A percentile compares a stretch with the other conserved stretches of the same genome.
These are phyloP conservation scores for Apogon hyalosoma DNA, from an alignment of 2,797 vertebrate species.

Conservation along the genomic window DNA sequence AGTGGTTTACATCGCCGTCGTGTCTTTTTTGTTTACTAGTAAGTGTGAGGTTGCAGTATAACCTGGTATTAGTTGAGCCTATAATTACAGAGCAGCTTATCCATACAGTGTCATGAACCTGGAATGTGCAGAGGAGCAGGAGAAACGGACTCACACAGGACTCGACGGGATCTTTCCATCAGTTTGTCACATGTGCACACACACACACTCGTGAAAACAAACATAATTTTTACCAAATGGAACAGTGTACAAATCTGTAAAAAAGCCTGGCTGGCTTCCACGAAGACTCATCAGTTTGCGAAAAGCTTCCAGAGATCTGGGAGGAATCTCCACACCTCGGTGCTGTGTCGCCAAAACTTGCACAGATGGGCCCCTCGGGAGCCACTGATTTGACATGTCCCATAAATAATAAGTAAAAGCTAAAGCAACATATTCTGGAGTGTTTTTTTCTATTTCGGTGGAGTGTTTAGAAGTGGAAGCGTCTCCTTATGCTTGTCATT, in stretches of 20 bases:
- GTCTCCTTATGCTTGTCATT: slow-evolving; percentile 37
- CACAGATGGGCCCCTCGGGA: slow-evolving; percentile 49
- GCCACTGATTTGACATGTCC: slow-evolving; percentile 35
- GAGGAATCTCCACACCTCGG: slow-evolving; percentile 50
- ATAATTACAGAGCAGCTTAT: slow-evolving; percentile 67
- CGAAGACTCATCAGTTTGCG: slow-evolving; percentile 45
- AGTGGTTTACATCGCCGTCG: slow-evolving; percentile 29
- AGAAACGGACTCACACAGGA: slow-evolving; percentile 30
- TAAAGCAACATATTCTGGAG: slow-evolving; percentile 5
- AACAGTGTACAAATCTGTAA: slow-evolving; percentile 46
- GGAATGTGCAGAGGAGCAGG: slow-evolving; percentile 68
- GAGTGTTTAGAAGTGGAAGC: slow-evolving; percentile 15
- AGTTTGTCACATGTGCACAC: slow-evolving; percentile 33
- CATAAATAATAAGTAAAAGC: slow-evolving; percentile 52
- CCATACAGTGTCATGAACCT: slow-evolving; percentile 62
- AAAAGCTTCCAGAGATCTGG: slow-evolving; percentile 53
- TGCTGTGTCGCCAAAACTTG: slow-evolving; percentile 33
- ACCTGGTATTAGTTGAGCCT: slow-evolving; percentile 61
- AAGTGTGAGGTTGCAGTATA: slow-evolving; percentile 37
- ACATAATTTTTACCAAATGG: slow-evolving; percentile 61
- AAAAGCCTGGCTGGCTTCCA: slow-evolving; percentile 49
- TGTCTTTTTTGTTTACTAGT: slow-evolving; percentile 6
- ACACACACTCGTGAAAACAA: slow-evolving; percentile 41
- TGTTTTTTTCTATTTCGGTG: background rate
- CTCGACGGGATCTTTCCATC: slow-evolving; percentile 22